These are phyloP conservation scores for Allobates femoralis DNA, from an alignment of 2,797 vertebrate genomes.

Conservation along the genomic window DNA sequence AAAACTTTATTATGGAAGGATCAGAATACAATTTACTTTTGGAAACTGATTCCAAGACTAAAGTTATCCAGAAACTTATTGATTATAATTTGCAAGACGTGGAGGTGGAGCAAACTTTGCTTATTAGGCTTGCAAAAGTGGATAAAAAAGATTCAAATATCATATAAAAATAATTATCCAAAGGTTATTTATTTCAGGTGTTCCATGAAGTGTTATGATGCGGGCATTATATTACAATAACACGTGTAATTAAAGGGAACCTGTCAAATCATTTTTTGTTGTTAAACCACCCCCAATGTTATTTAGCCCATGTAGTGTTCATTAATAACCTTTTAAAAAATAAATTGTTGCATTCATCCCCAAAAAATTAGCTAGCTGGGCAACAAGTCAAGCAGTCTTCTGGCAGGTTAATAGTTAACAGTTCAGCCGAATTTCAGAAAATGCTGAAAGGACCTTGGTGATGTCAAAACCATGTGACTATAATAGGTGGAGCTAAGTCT, in stretches of 20 bases:
- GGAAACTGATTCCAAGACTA: background rate
- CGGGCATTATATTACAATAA: background rate
- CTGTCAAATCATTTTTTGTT: too few species aligned
- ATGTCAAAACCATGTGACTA: too few species aligned
- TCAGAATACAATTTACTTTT: constrained; percentile 22
- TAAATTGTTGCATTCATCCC: too few species aligned
- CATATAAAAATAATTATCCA: background rate
- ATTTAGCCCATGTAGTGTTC: too few species aligned
- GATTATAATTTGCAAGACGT: background rate
- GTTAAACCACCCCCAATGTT: too few species aligned
- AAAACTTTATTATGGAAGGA: background rate
- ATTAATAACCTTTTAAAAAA: too few species aligned
- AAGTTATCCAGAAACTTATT: constrained; percentile 7
- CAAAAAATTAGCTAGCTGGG: too few species aligned
- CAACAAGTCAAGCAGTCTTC: too few species aligned
- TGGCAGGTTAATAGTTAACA: too few species aligned
- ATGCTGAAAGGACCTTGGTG: too few species aligned
- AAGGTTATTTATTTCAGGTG: background rate
- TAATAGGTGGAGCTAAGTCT: too few species aligned
- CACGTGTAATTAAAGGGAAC: background rate
- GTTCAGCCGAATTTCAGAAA: too few species aligned
- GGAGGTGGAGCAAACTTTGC: background rate
- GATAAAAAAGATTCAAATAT: background rate
- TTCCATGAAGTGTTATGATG: background rate
- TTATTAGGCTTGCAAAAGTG: background rate